A percentile compares a stretch with the other conserved stretches of the same genome.
These are phyloP conservation scores for Zalophus californianus DNA, from an alignment of 2,797 vertebrate species.

Conservation along the genomic window DNA sequence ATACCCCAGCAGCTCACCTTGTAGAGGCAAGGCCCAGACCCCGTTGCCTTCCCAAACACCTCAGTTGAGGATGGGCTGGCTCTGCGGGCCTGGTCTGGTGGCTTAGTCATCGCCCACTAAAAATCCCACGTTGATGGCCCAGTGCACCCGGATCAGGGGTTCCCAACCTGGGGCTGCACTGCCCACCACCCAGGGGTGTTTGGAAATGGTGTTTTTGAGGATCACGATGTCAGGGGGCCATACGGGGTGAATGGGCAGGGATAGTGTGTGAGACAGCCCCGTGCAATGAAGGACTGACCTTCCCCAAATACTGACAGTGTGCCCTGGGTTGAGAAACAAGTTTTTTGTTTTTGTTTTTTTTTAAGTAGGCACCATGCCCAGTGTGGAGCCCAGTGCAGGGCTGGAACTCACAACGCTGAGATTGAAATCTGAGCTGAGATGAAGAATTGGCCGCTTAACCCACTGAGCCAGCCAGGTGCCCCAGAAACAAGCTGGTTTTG, in stretches of 20 bases:
- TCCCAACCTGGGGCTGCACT: background rate
- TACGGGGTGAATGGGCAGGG: background rate
- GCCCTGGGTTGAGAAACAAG: background rate
- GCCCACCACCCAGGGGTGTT: background rate
- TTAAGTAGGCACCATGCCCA: background rate
- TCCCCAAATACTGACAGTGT: background rate
- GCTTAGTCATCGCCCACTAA: background rate
- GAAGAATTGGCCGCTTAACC: background rate
- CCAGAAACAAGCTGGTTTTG: conserved; percentile 30
- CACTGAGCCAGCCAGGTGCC: background rate
- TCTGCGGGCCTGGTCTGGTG: background rate
- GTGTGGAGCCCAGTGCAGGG: background rate
- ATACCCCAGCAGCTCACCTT: background rate
- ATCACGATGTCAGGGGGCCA: background rate
- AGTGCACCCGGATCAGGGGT: background rate
- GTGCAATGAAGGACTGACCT: background rate
- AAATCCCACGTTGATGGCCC: background rate
- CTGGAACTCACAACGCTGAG: background rate
- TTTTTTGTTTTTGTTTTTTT: background rate
- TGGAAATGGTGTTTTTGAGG: conserved; percentile 3
- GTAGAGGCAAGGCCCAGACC: background rate
- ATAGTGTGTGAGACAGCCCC: background rate
- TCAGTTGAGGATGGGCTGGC: background rate
- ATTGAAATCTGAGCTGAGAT: background rate
- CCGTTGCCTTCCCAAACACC: background rate